Base-by-base conservation (phyloP, 2,797 vertebrate genomes). In the Alauda arvensis region DNA sequence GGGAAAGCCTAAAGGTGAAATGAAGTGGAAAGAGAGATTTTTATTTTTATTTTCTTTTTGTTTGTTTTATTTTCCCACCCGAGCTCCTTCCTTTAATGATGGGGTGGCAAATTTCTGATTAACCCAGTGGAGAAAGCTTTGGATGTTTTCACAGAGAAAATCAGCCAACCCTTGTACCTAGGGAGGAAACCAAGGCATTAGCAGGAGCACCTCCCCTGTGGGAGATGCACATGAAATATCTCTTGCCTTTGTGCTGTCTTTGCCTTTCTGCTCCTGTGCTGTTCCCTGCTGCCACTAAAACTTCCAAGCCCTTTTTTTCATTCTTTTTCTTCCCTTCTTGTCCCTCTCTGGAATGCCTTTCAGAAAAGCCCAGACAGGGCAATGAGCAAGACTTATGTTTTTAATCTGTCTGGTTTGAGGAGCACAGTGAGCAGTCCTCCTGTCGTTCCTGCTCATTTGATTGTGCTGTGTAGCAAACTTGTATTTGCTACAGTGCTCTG, bases 301-400 rank as follows among this genome's bases (percentile, higher is more conserved):
- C 56, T 91, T 83, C 37, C 9, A 80, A 67, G n/a, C 3, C 4
- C 1, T 21, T 15, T 25, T 8, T 52, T 29, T 1, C 6, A 26
- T 6, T 3, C 1, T 3, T 9, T 5, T 18, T 43, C 45, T 31
- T 34, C 18, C 5, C 6, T 18, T 19, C 2, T 26, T 8, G 7
- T 4, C 10, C 24, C 23, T 48, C 5, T 33, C 24, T 31, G 31
- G 10, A 62, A 76, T 49, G 24, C n/a, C 33, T 88, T 79, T 91
- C 34, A 63, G 52, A 52, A 76, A 72, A 42, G 17, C 16, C 18
- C 2, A 8, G 52, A 33, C 11, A 21, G 46, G 39, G 20, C 42
- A 56, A 26, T 21, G 45, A 63, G n/a, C 12, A 67, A 57, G 56
- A 70, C 14, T 34, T 69, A 29, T 2, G 21, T 31, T 74, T 89